These are phyloP conservation scores for Hylyphantes graminicola DNA, from an alignment of 1,140 invertebrate genomes.

Conservation along the genomic window DNA sequence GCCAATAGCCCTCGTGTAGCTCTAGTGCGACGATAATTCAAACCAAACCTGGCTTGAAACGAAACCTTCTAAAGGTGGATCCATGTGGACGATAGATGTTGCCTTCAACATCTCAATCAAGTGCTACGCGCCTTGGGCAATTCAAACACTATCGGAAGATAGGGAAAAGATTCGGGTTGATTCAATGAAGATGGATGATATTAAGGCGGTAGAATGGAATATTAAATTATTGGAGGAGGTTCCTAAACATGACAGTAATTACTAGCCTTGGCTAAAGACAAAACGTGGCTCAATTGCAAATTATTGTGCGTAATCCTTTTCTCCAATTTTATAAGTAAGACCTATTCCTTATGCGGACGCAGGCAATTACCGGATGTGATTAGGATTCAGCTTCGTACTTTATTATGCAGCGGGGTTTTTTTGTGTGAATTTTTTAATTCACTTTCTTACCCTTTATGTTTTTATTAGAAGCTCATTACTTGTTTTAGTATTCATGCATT, in stretches of 20 bases:
- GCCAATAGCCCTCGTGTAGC: too few species aligned
- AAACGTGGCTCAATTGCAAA: conserved; percentile 28
- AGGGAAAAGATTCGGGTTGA: neutral
- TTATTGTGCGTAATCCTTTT: conserved; percentile 11
- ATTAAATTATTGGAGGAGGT: conserved; percentile 32
- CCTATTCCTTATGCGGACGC: neutral
- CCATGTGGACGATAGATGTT: too few species aligned
- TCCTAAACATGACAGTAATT: conserved; percentile 28
- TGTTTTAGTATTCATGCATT: too few species aligned
- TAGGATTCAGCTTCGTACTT: conserved; percentile 12
- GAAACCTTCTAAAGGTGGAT: too few species aligned
- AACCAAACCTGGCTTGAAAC: too few species aligned
- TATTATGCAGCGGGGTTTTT: neutral
- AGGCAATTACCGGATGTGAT: conserved; percentile 26
- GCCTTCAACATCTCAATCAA: conserved; percentile 17
- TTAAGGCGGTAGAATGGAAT: neutral
- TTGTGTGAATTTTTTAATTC: too few species aligned
- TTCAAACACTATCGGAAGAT: neutral
- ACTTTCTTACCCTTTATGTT: too few species aligned
- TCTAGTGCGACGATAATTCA: too few species aligned
- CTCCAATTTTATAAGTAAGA: conserved; percentile 11
- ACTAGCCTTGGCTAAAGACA: neutral
- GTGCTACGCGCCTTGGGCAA: neutral
- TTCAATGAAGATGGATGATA: conserved; percentile 30
- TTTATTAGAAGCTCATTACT: too few species aligned